phyloP scores from a whole-genome alignment of 2,113 vertebrate species.

The Lontra canadensis region DNA sequence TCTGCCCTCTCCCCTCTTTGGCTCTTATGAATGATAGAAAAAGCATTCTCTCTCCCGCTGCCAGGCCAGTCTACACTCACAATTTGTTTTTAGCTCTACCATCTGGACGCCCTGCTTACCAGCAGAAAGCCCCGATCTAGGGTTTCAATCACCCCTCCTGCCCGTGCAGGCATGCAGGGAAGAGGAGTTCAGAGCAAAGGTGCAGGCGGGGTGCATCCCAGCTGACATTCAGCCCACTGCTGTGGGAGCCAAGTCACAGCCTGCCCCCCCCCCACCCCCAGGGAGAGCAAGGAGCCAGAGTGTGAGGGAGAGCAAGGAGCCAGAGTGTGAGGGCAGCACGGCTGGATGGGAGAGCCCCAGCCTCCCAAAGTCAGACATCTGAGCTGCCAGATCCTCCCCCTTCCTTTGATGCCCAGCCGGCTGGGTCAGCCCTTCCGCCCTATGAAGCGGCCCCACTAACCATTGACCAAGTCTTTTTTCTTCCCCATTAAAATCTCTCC shows the following conservation, averaged over 20 bases:
- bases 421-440: background rate
- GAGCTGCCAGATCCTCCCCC: background rate
- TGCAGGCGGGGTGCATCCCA: accelerated
- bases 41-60: background rate
- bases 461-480: background rate
- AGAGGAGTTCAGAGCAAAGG: background rate
- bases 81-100: background rate
- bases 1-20: background rate
- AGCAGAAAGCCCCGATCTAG: too few species aligned
- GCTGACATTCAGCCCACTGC: background rate
- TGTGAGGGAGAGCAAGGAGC: background rate
- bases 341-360: background rate
- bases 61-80: background rate
- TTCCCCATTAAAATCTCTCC: background rate
- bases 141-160: background rate
- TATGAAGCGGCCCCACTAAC: background rate
- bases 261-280: background rate
- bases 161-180: background rate
- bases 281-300: background rate
- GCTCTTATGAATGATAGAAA: background rate
- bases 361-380: background rate
- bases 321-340: accelerated
- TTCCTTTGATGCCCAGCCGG: background rate
- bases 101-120: background rate
- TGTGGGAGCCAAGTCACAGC: background rate